These are phyloP conservation scores for Tachina grossa DNA, from an alignment of 2,888 invertebrate species.

Conservation along the genomic window DNA sequence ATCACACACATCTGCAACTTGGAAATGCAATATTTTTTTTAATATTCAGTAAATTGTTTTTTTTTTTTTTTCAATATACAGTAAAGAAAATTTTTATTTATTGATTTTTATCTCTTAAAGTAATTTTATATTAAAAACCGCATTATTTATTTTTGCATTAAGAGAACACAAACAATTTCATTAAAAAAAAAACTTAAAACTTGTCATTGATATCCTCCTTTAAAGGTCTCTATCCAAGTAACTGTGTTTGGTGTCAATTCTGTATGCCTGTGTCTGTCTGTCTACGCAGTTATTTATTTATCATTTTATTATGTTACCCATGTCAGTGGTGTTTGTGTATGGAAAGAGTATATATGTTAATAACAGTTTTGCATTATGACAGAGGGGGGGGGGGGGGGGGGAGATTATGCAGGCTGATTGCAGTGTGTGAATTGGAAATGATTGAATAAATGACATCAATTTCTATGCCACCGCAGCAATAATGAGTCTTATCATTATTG, in stretches of 20 bases:
- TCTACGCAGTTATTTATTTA: slow-evolving; percentile 36
- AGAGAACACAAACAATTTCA: slow-evolving; percentile 73
- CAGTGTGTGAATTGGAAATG: slow-evolving; percentile 60
- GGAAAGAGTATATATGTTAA: neutral
- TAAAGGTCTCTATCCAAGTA: slow-evolving; percentile 54
- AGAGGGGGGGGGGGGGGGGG: neutral
- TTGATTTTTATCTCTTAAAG: slow-evolving; percentile 66
- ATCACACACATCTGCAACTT: slow-evolving; percentile 8
- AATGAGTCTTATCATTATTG: too few species aligned
- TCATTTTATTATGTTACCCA: slow-evolving; percentile 22
- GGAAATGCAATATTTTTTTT: neutral
- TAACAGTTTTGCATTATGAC: too few species aligned
- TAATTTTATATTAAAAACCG: slow-evolving; percentile 68
- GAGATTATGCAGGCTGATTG: neutral
- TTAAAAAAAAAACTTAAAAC: slow-evolving; percentile 68
- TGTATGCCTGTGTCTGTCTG: slow-evolving; percentile 23
- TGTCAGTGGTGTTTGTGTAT: neutral
- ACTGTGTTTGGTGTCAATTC: slow-evolving; percentile 48
- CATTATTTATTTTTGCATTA: slow-evolving; percentile 67
- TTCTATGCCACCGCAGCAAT: slow-evolving; percentile 60
- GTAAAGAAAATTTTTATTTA: slow-evolving; percentile 5
- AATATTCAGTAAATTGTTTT: too few species aligned
- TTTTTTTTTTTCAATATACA: too few species aligned
- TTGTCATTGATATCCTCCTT: slow-evolving; percentile 66
- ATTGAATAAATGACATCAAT: slow-evolving; percentile 64